Percentiles rank a stretch among this genome's conserved stretches.
Evolutionary conservation across 2,113 vertebrate genomes (phyloP).

Genomic region (Muntiacus reevesi): DNA sequence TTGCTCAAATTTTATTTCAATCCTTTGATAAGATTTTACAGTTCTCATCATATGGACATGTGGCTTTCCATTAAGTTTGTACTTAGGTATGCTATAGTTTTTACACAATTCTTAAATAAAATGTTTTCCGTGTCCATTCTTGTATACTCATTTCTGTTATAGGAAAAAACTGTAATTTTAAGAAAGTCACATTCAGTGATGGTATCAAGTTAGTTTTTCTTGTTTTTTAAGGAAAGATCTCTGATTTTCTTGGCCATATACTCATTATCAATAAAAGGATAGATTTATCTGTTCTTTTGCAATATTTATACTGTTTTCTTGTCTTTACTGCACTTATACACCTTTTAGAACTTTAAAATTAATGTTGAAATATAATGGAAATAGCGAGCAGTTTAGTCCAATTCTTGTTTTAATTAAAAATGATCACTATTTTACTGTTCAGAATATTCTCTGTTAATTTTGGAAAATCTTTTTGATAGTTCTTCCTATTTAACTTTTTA

Average conservation of each 20-base stretch:
- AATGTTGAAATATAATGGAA: background rate
- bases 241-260: background rate
- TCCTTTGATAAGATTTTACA: background rate
- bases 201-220: background rate
- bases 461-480: conserved; percentile 5
- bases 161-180: background rate
- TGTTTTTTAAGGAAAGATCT: background rate
- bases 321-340: background rate
- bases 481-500: background rate
- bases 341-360: conserved; percentile 3
- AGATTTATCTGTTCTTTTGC: background rate
- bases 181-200: background rate
- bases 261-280: background rate
- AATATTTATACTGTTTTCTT: background rate
- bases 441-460: conserved; percentile 32
- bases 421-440: background rate
- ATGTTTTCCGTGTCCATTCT: background rate
- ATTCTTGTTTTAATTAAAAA: conserved; percentile 16
- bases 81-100: background rate
- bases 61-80: conserved; percentile 8
- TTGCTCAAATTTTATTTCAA: conserved; percentile 16
- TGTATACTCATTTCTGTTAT: background rate
- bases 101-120: conserved; percentile 13
- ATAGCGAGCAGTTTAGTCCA: background rate
- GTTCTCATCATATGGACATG: background rate